Conservation (phyloP, 2,113 vertebrate species). For the Crocuta crocuta region DNA sequence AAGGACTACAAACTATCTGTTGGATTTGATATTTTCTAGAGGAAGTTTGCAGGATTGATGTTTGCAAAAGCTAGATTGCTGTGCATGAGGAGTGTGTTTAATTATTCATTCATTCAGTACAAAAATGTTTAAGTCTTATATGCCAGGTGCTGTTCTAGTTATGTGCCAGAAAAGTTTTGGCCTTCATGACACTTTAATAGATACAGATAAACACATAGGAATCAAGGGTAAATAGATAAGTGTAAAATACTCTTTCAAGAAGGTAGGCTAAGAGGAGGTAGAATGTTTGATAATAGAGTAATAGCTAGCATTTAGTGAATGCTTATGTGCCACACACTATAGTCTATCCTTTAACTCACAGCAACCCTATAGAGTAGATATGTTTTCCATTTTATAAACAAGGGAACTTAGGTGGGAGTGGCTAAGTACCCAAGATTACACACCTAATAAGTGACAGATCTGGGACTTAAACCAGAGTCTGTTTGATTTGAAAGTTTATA, state of each 20-base stretch:
- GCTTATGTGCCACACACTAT: background rate
- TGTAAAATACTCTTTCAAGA: slow-evolving; percentile 56
- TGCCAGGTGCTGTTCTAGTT: slow-evolving; percentile 13
- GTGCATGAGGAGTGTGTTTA: slow-evolving; percentile 30
- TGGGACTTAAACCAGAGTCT: background rate
- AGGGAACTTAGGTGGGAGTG: slow-evolving; percentile 9
- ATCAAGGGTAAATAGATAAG: background rate
- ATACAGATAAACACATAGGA: background rate
- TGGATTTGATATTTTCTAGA: slow-evolving; percentile 48
- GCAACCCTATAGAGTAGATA: background rate
- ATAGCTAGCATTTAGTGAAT: slow-evolving; percentile 24
- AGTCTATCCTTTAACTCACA: slow-evolving; percentile 29
- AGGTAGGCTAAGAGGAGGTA: background rate
- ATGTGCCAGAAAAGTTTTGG: background rate
- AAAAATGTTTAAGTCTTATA: slow-evolving; percentile 29
- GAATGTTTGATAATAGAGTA: background rate
- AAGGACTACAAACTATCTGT: background rate
- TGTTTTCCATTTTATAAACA: slow-evolving; percentile 18
- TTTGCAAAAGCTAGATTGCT: slow-evolving; percentile 32
- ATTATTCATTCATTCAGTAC: slow-evolving; percentile 32
- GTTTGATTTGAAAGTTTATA: slow-evolving; percentile 6
- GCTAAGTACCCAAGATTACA: slow-evolving; percentile 36
- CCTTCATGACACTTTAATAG: slow-evolving; percentile 16
- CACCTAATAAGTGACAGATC: background rate
- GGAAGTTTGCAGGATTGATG: background rate